Evolutionary conservation across 2,797 vertebrate species (phyloP).

Genomic region (Falco naumanni): DNA sequence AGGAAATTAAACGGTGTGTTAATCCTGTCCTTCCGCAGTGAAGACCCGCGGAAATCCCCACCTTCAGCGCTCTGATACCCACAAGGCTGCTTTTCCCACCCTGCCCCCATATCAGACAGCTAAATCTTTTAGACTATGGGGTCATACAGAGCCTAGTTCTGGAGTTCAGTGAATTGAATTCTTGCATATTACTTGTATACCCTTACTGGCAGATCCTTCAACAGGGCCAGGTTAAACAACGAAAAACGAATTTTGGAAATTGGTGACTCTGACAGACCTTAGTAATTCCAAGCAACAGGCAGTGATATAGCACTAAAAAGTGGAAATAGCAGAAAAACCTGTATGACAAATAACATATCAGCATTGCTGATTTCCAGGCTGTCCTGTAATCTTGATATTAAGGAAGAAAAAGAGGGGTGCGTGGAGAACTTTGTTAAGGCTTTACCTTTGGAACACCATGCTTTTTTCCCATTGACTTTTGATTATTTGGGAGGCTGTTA

Average conservation of each 20-base stretch:
- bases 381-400: not conserved
- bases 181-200: not conserved
- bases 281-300: not conserved
- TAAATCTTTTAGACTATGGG: not conserved
- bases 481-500: not conserved
- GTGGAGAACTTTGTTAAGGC: not conserved
- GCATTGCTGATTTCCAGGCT: not conserved
- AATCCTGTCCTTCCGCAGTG: not conserved
- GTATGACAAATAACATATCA: not conserved
- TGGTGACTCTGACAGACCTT: not conserved
- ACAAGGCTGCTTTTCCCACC: not conserved
- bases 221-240: not conserved
- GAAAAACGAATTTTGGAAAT: not conserved
- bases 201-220: not conserved
- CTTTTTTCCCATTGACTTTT: not conserved
- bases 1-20: not conserved
- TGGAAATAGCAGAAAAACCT: not conserved
- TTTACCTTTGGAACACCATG: not conserved
- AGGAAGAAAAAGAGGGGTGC: not conserved
- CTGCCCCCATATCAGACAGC: accelerated
- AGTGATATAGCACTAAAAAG: not conserved
- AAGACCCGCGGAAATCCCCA: not conserved
- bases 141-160: not conserved
- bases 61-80: not conserved
- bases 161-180: not conserved